Base-by-base conservation (phyloP, 2,113 vertebrate species). In the Cyphomyrus discorhynchus region DNA sequence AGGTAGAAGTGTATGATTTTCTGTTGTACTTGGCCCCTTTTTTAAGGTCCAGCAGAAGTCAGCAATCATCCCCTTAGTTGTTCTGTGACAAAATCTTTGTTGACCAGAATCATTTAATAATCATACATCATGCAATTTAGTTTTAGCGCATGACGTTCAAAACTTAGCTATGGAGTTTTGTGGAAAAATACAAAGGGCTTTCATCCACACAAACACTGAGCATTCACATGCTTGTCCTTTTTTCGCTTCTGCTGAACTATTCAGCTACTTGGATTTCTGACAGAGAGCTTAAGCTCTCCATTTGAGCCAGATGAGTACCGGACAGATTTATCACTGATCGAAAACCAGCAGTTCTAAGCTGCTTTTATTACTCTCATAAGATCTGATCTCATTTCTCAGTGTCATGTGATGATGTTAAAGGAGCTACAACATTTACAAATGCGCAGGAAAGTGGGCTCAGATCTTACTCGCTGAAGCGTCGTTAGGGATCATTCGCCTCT, bases 391-490 rank as follows among this genome's bases (percentile, higher is more conserved):
- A 90, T 91, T 46, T 45, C 82, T 50, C 89, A 88, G 93, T 93
- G 93, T 74, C 24, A 91, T 66, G 89, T 92, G 90, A 93, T 91
- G 90, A 92, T 92, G 91, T 89, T 92, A 87, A 91, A 84, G 89
- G 53, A 45, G 70, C 21, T 53, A 88, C 19, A 90, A 4, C 24
- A 9, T 35, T 82, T 39, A 39, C 74, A 89, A 89, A 91, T 0
- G 1, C 0, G 88, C 5, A 42, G 74, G 80, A 66, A 88, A 84
- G 53, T 47, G 89, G 85, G 19, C 58, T 47, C 3, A 27, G 58
- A 70, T 91, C 95, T 95, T 96, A 96, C 95, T 95, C 91, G 93
- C 91, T 90, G 95, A 93, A 91, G 94, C 88, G 90, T 94, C 93
- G 31, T 94, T 90, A 88, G 94, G 93, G 17, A 93, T 90, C 88